Evolutionary conservation across 2,113 vertebrate species (phyloP).

Genomic region (Phylloscopus trochiloides): DNA sequence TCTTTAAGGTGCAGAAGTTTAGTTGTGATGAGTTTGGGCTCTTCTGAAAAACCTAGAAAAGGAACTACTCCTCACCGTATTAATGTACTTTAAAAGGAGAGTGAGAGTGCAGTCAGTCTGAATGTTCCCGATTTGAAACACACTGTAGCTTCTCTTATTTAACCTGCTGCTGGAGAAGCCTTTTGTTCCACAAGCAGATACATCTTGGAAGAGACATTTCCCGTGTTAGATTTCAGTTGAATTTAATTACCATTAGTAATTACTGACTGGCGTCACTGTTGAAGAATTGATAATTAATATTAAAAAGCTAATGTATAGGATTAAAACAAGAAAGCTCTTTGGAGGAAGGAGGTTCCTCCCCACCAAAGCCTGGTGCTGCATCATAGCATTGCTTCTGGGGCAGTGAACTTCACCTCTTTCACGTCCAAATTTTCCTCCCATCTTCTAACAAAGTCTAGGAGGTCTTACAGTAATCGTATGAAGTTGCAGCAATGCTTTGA

Average conservation of each 20-base stretch:
- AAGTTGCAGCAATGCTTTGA: not conserved
- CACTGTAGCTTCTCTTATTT: not conserved
- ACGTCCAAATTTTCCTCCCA: not conserved
- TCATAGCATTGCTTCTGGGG: not conserved
- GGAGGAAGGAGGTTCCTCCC: not conserved
- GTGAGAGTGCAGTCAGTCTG: not conserved
- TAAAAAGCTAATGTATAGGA: not conserved
- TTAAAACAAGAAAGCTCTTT: not conserved
- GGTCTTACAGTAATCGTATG: not conserved
- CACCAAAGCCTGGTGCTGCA: rapidly evolving
- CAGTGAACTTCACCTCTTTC: not conserved
- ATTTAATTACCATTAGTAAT: not conserved
- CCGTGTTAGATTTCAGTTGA: not conserved
- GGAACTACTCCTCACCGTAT: not conserved
- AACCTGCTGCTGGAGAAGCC: not conserved
- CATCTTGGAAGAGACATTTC: not conserved
- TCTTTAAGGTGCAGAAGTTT: not conserved
- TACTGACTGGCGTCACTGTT: not conserved
- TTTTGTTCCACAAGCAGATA: not conserved
- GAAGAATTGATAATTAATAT: not conserved
- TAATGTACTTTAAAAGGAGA: not conserved
- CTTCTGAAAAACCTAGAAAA: not conserved
- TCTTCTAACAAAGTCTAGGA: not conserved
- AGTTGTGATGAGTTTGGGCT: not conserved
- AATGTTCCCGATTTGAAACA: not conserved